Conservation (phyloP, 2,113 vertebrate species). For the Coreoperca whiteheadi region DNA sequence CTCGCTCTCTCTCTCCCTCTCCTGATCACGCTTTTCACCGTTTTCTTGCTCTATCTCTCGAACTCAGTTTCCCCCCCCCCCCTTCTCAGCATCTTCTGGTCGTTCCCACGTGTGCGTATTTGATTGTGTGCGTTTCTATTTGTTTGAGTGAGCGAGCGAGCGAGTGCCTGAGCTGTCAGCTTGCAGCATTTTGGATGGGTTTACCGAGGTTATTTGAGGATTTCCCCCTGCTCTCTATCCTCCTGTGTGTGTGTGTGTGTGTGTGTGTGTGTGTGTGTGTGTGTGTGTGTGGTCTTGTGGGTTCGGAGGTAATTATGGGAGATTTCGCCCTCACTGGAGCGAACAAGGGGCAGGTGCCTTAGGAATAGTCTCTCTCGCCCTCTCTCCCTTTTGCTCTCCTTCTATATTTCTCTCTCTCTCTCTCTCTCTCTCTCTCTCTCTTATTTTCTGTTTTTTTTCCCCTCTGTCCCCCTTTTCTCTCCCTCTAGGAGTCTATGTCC, state of each 20-base stretch:
- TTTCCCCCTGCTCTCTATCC: conserved; percentile 32
- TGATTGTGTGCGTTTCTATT: conserved; percentile 2
- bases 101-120: conserved; percentile 21
- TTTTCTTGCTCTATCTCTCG: not conserved
- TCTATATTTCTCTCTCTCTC: not conserved
- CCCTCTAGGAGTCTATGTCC: too few relatives aligned
- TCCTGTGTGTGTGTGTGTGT: conserved; percentile 9
- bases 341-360: conserved; percentile 48
- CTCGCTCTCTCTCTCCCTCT: not conserved
- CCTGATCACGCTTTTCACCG: not conserved
- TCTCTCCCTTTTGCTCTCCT: not conserved
- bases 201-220: conserved; percentile 66
- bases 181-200: conserved; percentile 61
- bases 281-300: conserved; percentile 53
- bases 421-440: not conserved
- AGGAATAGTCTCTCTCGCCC: conserved; percentile 37
- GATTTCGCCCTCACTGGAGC: conserved; percentile 68
- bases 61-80: not conserved
- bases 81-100: conserved; percentile 38
- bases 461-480: not conserved
- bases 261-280: conserved; percentile 38
- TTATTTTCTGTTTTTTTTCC: too few relatives aligned
- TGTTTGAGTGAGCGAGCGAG: conserved; percentile 21
- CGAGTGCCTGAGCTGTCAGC: conserved; percentile 35
- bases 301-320: conserved; percentile 69